Evolutionary conservation across 2,888 invertebrate species (phyloP).

Genomic region (Lydus trimaculatus): DNA sequence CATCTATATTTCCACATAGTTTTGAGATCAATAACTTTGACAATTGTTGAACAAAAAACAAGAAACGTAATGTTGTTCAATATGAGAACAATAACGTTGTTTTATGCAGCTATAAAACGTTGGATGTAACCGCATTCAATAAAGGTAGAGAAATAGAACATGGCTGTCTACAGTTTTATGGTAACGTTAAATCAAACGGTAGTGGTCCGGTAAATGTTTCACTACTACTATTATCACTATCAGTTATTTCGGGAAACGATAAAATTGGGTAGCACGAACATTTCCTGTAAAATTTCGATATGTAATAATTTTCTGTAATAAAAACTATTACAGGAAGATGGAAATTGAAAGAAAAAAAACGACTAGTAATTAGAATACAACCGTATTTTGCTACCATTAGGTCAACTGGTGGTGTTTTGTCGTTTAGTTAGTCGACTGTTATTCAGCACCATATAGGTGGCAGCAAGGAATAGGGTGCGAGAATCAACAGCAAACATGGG

Average conservation of each 20-base stretch:
- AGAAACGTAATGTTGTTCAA: too few relatives aligned
- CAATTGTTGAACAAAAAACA: background rate
- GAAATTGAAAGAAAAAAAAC: background rate
- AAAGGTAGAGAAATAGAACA: constrained; percentile 17
- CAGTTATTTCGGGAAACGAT: background rate
- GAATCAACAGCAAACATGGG: constrained; percentile 34
- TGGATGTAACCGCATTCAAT: background rate
- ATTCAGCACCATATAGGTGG: background rate
- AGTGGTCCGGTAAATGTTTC: constrained; percentile 14
- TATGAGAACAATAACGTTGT: background rate
- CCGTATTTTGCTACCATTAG: background rate
- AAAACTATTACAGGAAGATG: background rate
- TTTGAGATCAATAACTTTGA: too few relatives aligned
- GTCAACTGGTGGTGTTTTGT: background rate
- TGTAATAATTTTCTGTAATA: background rate
- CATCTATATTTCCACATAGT: too few relatives aligned
- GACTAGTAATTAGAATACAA: background rate
- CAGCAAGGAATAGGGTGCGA: background rate
- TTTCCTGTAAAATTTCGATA: background rate
- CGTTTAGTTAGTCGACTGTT: too few relatives aligned
- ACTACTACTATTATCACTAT: background rate
- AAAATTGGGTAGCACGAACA: background rate
- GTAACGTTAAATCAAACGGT: constrained; percentile 22
- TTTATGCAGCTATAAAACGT: background rate
- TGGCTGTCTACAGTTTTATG: constrained; percentile 21